Conservation (phyloP, 2,113 vertebrate species). For the Crotalus horridus region DNA sequence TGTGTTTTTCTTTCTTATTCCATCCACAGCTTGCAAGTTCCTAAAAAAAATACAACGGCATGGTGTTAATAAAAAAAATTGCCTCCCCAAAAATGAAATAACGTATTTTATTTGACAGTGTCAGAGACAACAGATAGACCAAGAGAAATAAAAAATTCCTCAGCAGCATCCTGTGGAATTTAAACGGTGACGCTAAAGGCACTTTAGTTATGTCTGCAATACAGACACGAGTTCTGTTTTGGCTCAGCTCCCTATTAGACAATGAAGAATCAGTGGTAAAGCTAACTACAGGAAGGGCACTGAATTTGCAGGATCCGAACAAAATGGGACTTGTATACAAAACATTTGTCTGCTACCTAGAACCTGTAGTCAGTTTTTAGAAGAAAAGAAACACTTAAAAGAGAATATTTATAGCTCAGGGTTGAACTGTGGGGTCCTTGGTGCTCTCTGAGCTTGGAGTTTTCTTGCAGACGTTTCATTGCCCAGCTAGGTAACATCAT, state of each 20-base stretch:
- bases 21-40: slow-evolving; percentile 92
- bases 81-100: background rate
- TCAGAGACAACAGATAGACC: background rate
- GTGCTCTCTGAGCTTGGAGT: no score
- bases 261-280: background rate
- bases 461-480: no score
- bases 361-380: background rate
- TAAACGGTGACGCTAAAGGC: background rate
- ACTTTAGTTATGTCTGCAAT: background rate
- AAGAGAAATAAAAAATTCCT: background rate
- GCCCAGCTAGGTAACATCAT: no score
- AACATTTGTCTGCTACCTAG: background rate
- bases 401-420: background rate
- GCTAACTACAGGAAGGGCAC: background rate
- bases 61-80: background rate
- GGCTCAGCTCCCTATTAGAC: background rate
- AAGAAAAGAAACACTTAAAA: background rate
- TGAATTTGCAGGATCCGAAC: background rate
- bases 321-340: background rate
- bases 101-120: background rate
- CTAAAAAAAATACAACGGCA: slow-evolving; percentile 65
- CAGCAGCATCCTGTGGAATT: background rate
- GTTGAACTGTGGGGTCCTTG: background rate
- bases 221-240: background rate
- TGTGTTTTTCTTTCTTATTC: slow-evolving; percentile 94